Evolutionary conservation across 2,113 vertebrate species (phyloP).

Genomic region (Pyxicephalus adspersus): DNA sequence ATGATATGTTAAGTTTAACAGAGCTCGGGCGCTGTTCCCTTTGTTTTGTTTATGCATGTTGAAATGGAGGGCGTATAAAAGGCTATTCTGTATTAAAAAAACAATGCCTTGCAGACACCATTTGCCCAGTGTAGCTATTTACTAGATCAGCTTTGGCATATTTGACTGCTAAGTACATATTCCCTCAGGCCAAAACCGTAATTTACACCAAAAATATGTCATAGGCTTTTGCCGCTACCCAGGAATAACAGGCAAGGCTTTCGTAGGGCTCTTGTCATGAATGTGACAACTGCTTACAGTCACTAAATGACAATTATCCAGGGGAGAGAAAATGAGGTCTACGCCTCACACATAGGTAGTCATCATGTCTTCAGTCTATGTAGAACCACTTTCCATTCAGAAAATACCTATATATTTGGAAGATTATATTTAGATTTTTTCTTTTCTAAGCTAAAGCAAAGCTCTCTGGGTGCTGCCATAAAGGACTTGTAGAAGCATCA

Average conservation of each 20-base stretch:
- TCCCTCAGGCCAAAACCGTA: conserved; percentile 42
- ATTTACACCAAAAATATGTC: conserved; percentile 48
- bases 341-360: conserved; percentile 13
- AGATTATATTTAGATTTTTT: too few relatives aligned
- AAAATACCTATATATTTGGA: too few relatives aligned
- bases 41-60: background rate
- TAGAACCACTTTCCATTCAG: background rate
- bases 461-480: too few relatives aligned
- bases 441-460: too few relatives aligned
- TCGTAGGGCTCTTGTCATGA: conserved; percentile 33
- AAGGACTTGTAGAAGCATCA: too few relatives aligned
- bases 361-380: background rate
- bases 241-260: conserved; percentile 40
- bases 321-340: conserved; percentile 7
- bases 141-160: conserved; percentile 41
- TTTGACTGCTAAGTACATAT: conserved; percentile 45
- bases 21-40: background rate
- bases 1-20: background rate
- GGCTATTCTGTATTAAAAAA: background rate
- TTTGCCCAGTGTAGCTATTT: conserved; percentile 17
- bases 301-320: conserved; percentile 44
- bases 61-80: conserved; percentile 1
- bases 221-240: conserved; percentile 23
- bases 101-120: conserved; percentile 31
- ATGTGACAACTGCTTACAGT: conserved; percentile 22